phyloP scores from a whole-genome alignment of 1,140 invertebrate species.

The Drosophila ambigua region DNA sequence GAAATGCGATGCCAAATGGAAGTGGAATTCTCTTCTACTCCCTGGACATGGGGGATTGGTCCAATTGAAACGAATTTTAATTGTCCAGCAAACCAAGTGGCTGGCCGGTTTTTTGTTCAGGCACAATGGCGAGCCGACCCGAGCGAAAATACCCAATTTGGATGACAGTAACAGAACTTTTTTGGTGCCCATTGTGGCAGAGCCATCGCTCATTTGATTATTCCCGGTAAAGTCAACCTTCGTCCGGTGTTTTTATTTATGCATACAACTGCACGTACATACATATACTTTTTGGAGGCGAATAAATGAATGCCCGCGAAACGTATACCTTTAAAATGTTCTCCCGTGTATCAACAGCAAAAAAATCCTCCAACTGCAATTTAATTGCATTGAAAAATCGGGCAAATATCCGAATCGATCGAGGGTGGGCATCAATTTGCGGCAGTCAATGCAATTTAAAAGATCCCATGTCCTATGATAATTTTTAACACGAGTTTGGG shows the following conservation, averaged over 20 bases:
- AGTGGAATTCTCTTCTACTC: constrained; percentile 26
- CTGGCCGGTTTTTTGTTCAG: constrained; percentile 9
- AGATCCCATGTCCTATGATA: background rate
- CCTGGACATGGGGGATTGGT: background rate
- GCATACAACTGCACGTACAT: background rate
- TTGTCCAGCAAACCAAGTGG: constrained; percentile 28
- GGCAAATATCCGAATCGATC: background rate
- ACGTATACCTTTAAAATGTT: constrained; percentile 56
- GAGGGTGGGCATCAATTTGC: background rate
- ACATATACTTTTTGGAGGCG: constrained; percentile 12
- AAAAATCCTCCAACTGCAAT: constrained; percentile 44
- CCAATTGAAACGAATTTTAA: constrained; percentile 42
- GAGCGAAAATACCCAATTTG: constrained; percentile 45
- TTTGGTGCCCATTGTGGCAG: constrained; percentile 5
- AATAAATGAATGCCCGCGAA: constrained; percentile 35
- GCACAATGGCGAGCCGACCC: constrained; percentile 12
- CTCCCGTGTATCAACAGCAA: constrained; percentile 13
- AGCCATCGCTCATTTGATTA: constrained; percentile 68
- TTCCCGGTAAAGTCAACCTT: constrained; percentile 33
- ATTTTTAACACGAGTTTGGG: constrained; percentile 4
- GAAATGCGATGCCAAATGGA: constrained; percentile 39
- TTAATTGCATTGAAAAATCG: constrained; percentile 19
- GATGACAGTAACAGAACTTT: constrained; percentile 44
- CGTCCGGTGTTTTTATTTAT: constrained; percentile 21
- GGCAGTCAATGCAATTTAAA: constrained; percentile 32